These are phyloP conservation scores for Drosophila formosana DNA, from an alignment of 2,888 invertebrate species.

Conservation along the genomic window DNA sequence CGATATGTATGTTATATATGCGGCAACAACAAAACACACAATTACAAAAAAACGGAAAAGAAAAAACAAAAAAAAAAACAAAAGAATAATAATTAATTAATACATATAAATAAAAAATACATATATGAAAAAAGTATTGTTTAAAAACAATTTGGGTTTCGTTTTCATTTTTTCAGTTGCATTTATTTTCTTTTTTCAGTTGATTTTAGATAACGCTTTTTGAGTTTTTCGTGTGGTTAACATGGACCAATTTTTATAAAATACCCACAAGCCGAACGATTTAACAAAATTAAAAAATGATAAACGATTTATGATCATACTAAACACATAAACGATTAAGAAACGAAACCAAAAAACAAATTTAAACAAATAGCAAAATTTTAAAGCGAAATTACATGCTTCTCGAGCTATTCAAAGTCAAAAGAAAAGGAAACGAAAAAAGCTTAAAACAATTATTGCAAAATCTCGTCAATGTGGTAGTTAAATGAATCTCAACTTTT, in stretches of 20 bases:
- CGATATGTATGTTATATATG: conserved; percentile 61
- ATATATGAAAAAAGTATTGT: conserved; percentile 66
- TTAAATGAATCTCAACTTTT: conserved; percentile 81
- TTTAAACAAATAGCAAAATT: conserved; percentile 69
- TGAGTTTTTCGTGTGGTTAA: conserved; percentile 64
- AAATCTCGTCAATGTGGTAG: conserved; percentile 78
- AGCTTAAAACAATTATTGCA: conserved; percentile 62
- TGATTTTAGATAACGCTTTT: neutral
- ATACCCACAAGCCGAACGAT: conserved; percentile 70
- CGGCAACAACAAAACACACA: conserved; percentile 64
- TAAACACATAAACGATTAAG: conserved; percentile 34
- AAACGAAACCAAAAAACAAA: conserved; percentile 28
- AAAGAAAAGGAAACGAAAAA: conserved; percentile 21
- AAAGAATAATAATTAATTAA: conserved; percentile 64
- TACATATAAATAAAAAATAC: conserved; percentile 64
- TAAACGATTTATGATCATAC: conserved; percentile 35
- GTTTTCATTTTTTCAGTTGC: conserved; percentile 19
- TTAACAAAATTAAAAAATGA: conserved; percentile 25
- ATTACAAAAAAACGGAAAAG: conserved; percentile 44
- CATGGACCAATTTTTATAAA: conserved; percentile 83
- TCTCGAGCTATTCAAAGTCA: conserved; percentile 54
- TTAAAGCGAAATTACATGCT: conserved; percentile 66
- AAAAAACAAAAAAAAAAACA: conserved; percentile 48
- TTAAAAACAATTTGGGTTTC: conserved; percentile 63
- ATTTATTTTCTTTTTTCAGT: conserved; percentile 1